Percentiles rank a stretch among this genome's conserved stretches.
Evolutionary conservation across 2,797 vertebrate species (phyloP).

Genomic region (Rachycentron canadum): DNA sequence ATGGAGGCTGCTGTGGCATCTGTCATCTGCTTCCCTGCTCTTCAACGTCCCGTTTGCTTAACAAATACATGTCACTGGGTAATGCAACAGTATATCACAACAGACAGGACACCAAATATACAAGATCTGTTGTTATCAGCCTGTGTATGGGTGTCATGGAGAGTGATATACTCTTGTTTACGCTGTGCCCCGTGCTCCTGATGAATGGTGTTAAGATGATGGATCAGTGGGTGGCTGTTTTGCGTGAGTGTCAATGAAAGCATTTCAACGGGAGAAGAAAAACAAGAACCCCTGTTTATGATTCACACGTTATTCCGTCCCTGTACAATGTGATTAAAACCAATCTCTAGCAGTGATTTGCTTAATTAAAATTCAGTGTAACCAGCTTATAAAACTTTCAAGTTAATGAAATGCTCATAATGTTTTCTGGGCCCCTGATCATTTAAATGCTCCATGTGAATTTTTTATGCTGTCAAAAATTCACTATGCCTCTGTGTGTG

Average conservation of each 20-base stretch:
- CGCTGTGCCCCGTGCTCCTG: slow-evolving; percentile 24
- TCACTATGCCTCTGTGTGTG: slow-evolving; percentile 9
- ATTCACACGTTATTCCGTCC: slow-evolving; percentile 13
- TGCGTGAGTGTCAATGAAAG: slow-evolving; percentile 21
- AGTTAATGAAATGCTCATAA: slow-evolving; percentile 54
- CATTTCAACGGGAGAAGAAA: slow-evolving; percentile 26
- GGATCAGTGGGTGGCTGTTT: slow-evolving; percentile 44
- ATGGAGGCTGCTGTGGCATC: slow-evolving; percentile 23
- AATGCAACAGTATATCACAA: slow-evolving; percentile 28
- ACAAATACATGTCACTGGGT: slow-evolving; percentile 23
- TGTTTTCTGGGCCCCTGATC: slow-evolving; percentile 29
- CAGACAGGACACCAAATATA: slow-evolving; percentile 47
- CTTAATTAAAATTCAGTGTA: slow-evolving; percentile 57
- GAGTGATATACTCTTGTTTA: slow-evolving; percentile 43
- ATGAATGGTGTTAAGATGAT: slow-evolving; percentile 50
- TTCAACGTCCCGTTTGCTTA: slow-evolving; percentile 42
- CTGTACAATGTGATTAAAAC: slow-evolving; percentile 56
- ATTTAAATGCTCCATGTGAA: slow-evolving; percentile 5
- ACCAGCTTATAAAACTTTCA: slow-evolving; percentile 45
- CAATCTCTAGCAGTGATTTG: slow-evolving; percentile 41
- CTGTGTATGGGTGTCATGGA: slow-evolving; percentile 18
- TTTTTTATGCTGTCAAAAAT: slow-evolving; percentile 24
- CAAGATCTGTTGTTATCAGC: slow-evolving; percentile 48
- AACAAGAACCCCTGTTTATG: slow-evolving; percentile 35
- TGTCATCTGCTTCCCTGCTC: slow-evolving; percentile 37